A percentile compares a stretch with the other conserved stretches of the same genome.
Conservation (phyloP, 2,113 vertebrate species). For the Carassius gibelio region DNA sequence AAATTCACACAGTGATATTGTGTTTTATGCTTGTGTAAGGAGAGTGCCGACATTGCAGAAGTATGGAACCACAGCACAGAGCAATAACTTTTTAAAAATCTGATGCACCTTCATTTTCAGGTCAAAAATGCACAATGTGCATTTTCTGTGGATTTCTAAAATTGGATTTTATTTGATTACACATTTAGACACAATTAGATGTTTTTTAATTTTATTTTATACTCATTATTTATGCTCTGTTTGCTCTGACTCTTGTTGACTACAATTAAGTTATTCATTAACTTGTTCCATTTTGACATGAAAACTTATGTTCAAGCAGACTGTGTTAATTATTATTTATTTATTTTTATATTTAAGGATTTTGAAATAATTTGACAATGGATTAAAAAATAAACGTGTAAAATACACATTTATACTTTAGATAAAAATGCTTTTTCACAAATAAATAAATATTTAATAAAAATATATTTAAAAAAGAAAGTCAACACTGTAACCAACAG, state of each 20-base stretch:
- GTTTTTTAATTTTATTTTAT: background rate
- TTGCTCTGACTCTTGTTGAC: background rate
- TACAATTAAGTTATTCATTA: background rate
- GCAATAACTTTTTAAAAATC: background rate
- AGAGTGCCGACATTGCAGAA: background rate
- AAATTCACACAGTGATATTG: background rate
- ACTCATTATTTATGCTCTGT: background rate
- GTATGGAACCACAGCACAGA: background rate
- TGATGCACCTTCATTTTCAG: background rate
- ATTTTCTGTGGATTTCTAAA: background rate
- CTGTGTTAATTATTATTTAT: background rate
- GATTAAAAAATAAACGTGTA: no score
- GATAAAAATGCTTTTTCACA: no score
- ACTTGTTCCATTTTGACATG: background rate
- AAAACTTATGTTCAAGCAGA: background rate
- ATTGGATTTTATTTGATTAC: background rate
- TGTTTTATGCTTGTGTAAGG: conserved; percentile 2
- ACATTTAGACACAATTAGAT: background rate
- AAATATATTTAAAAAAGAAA: no score
- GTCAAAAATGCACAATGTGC: background rate
- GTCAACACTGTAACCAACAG: no score
- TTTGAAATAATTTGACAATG: no score
- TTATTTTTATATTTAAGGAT: no score
- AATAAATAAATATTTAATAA: no score
- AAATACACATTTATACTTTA: no score